Evolutionary conservation across 2,797 vertebrate genomes (phyloP).

Genomic region (Mus caroli): DNA sequence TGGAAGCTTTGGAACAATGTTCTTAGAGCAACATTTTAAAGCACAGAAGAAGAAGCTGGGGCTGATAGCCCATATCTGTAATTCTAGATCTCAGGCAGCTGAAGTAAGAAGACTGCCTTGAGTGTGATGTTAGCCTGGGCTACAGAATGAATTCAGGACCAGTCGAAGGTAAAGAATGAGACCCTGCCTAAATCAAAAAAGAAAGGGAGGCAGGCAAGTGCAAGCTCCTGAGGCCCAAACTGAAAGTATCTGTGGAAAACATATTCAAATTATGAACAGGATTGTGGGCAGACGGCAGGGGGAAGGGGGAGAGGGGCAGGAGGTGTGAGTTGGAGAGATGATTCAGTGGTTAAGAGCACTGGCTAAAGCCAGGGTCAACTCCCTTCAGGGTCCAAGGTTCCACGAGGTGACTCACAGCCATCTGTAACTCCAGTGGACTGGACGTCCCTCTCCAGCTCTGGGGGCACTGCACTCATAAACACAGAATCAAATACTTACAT

Average conservation of each 20-base stretch:
- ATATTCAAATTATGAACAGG: neutral
- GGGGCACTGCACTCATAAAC: neutral
- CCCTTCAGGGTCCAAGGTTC: neutral
- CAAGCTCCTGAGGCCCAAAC: neutral
- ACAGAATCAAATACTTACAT: neutral
- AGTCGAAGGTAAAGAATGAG: neutral
- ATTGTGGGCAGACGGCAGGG: neutral
- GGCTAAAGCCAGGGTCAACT: neutral
- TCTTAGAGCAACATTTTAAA: neutral
- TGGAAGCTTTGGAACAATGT: neutral
- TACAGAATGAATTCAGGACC: neutral
- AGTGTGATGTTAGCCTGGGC: neutral
- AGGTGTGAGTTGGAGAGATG: neutral
- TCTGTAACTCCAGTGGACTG: neutral
- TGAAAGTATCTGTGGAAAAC: slow-evolving; percentile 15
- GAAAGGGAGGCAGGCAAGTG: too few relatives aligned
- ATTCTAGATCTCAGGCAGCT: neutral
- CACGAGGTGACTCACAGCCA: neutral
- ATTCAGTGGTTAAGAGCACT: neutral
- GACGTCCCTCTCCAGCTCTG: neutral
- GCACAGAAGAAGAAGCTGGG: too few relatives aligned
- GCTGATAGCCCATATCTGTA: neutral
- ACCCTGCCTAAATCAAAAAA: neutral
- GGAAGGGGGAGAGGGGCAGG: too few relatives aligned
- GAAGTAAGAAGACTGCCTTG: neutral